Evolutionary conservation across 2,113 vertebrate species (phyloP).

Genomic region (Proteles cristata): DNA sequence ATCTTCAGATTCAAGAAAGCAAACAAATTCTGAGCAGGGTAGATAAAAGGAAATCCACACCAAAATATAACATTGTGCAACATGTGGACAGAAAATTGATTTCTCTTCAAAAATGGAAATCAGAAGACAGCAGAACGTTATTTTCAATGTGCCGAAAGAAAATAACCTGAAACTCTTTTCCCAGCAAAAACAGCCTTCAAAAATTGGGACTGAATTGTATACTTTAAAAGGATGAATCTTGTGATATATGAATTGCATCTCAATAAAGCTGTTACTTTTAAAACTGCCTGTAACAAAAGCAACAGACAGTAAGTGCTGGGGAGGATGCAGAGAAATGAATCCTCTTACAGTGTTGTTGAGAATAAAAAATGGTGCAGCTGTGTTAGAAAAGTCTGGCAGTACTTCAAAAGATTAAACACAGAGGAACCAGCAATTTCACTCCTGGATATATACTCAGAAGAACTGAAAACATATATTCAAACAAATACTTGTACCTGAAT

Average conservation of each 20-base stretch:
- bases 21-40: background rate
- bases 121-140: background rate
- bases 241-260: background rate
- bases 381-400: background rate
- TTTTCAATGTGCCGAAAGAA: background rate
- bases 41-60: background rate
- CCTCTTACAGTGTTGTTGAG: background rate
- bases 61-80: background rate
- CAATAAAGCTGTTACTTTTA: background rate
- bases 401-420: background rate
- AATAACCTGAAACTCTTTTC: background rate
- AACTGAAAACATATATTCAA: background rate
- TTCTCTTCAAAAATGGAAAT: slow-evolving; percentile 30
- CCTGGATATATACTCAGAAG: background rate
- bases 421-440: background rate
- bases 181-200: background rate
- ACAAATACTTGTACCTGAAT: background rate
- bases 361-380: background rate
- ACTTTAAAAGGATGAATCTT: background rate
- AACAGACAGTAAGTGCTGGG: background rate
- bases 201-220: background rate
- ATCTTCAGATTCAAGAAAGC: slow-evolving; percentile 7
- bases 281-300: background rate
- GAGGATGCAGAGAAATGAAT: background rate
- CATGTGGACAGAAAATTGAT: background rate